Percentiles rank a stretch among this genome's conserved stretches.
These are phyloP conservation scores for Chrysotoxum bicinctum DNA, from an alignment of 2,888 invertebrate species.

Conservation along the genomic window DNA sequence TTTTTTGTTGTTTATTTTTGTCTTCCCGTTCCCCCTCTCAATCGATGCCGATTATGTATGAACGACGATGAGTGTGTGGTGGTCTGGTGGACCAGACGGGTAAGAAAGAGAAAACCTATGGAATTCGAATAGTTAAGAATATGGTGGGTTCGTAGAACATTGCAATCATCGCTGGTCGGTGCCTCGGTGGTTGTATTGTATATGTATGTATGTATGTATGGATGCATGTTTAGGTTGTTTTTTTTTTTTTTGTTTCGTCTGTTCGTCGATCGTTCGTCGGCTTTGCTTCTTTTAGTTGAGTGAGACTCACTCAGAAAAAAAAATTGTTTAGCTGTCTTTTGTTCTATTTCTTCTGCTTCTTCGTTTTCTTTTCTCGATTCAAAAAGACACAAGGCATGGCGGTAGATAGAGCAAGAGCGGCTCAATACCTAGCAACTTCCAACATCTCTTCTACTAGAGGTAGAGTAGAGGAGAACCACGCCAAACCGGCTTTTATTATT, in stretches of 20 bases:
- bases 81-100: slow-evolving; percentile 58
- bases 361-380: slow-evolving; percentile 35
- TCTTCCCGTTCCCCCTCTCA: slow-evolving; percentile 58
- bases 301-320: slow-evolving; percentile 57
- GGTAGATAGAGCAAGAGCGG: slow-evolving; percentile 31
- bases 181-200: slow-evolving; percentile 40
- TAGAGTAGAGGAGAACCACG: slow-evolving; percentile 44
- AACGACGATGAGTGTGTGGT: slow-evolving; percentile 43
- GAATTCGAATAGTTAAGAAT: slow-evolving; percentile 50
- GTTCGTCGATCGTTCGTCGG: slow-evolving; percentile 32
- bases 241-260: slow-evolving; percentile 39
- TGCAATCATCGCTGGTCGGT: slow-evolving; percentile 23
- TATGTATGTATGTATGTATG: neutral
- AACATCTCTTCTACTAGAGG: slow-evolving; percentile 11
- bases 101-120: slow-evolving; percentile 61
- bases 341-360: slow-evolving; percentile 65
- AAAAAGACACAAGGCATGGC: slow-evolving; percentile 27
- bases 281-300: slow-evolving; percentile 62
- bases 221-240: slow-evolving; percentile 19
- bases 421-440: slow-evolving; percentile 27
- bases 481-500: slow-evolving; percentile 72
- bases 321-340: slow-evolving; percentile 67
- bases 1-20: slow-evolving; percentile 34
- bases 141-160: slow-evolving; percentile 62
- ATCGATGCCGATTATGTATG: slow-evolving; percentile 70